Percentiles rank a stretch among this genome's conserved stretches.
These are phyloP conservation scores for Plectrocnemia conspersa DNA, from an alignment of 1,140 invertebrate genomes.

Conservation along the genomic window DNA sequence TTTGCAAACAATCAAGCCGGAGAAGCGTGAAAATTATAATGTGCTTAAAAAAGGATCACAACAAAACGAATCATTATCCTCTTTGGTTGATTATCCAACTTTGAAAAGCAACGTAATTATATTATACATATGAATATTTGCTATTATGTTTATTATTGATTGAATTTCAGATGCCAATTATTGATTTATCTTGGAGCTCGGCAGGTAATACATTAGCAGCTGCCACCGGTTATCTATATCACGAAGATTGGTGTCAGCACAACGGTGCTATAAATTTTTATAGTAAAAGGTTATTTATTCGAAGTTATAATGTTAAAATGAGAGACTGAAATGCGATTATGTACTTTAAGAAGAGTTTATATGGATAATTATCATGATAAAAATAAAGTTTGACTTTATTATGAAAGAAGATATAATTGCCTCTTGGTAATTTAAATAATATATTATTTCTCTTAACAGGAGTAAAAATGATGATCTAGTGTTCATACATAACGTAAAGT, in stretches of 20 bases:
- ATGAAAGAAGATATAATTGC: too few relatives aligned
- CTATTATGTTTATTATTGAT: constrained; percentile 3
- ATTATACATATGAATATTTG: background rate
- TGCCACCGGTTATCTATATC: constrained; percentile 21
- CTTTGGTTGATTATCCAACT: constrained; percentile 4
- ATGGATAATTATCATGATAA: too few relatives aligned
- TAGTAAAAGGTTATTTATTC: constrained; percentile 19
- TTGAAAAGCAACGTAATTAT: background rate
- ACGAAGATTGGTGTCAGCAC: constrained; percentile 31
- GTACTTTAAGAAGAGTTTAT: too few relatives aligned
- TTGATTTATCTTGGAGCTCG: constrained; percentile 26
- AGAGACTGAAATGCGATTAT: too few relatives aligned
- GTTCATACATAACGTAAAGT: constrained; percentile 14
- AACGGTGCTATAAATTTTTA: constrained; percentile 19
- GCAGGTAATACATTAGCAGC: constrained; percentile 25
- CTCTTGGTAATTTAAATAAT: too few relatives aligned
- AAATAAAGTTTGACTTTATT: too few relatives aligned
- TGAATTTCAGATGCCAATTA: constrained; percentile 22
- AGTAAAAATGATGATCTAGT: constrained; percentile 11
- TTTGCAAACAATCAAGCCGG: background rate
- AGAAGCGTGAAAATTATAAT: background rate
- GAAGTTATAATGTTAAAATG: background rate
- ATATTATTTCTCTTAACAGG: constrained; percentile 18
- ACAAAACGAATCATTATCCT: constrained; percentile 2
- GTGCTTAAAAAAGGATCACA: background rate